phyloP scores from a whole-genome alignment of 2,888 invertebrate genomes.

The Seira musarum region DNA sequence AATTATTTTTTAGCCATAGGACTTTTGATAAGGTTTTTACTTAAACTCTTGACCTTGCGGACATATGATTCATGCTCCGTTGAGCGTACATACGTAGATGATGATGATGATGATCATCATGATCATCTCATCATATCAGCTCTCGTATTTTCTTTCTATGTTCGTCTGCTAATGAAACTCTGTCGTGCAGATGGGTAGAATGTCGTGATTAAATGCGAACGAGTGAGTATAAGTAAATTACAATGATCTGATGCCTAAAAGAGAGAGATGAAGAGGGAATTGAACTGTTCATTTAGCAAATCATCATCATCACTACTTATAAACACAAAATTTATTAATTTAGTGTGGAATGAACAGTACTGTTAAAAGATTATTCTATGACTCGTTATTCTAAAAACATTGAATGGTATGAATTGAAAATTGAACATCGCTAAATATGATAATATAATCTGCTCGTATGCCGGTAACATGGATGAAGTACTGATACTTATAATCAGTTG shows the following conservation, averaged over 20 bases:
- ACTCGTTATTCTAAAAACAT: not conserved
- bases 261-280: not conserved
- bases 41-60: not conserved
- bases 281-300: not conserved
- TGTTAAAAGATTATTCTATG: not conserved
- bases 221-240: not conserved
- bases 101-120: not conserved
- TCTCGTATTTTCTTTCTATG: not conserved
- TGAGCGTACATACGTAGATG: not conserved
- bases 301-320: too few relatives aligned
- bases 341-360: not conserved
- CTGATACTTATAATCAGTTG: too few relatives aligned
- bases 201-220: too few relatives aligned
- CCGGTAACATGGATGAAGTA: not conserved
- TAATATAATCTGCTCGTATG: not conserved
- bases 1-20: too few relatives aligned
- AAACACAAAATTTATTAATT: not conserved
- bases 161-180: not conserved
- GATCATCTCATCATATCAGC: not conserved
- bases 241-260: not conserved
- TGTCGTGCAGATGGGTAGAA: not conserved
- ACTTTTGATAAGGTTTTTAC: not conserved
- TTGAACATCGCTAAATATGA: not conserved
- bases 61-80: not conserved
- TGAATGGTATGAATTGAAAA: not conserved